Evolutionary conservation across 2,113 vertebrate species (phyloP).

Genomic region (Collichthys lucidus): DNA sequence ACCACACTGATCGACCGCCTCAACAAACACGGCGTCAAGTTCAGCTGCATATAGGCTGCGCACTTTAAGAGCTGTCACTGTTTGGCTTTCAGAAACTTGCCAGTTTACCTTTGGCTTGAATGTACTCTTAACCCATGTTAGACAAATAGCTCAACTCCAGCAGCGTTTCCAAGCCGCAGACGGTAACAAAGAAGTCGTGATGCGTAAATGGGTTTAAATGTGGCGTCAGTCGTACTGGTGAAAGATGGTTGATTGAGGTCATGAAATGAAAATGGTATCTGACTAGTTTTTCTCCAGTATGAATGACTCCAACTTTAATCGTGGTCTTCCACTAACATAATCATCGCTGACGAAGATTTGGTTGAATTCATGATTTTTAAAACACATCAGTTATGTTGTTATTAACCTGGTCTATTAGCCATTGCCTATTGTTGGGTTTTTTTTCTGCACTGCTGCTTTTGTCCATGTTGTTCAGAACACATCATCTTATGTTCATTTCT

Average conservation of each 20-base stretch:
- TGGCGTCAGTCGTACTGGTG: too few relatives aligned
- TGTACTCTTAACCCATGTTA: constrained; percentile 25
- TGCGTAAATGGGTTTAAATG: not conserved
- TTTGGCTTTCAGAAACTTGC: constrained; percentile 27
- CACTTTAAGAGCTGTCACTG: too few relatives aligned
- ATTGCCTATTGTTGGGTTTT: too few relatives aligned
- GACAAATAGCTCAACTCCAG: constrained; percentile 15
- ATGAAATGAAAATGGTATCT: too few relatives aligned
- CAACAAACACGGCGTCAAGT: constrained; percentile 90
- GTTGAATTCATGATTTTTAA: constrained; percentile 2
- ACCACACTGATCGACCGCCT: constrained; percentile 93
- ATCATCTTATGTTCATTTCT: too few relatives aligned
- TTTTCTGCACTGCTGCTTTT: too few relatives aligned
- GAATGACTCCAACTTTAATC: not conserved
- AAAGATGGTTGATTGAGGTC: too few relatives aligned
- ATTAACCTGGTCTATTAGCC: too few relatives aligned
- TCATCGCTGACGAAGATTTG: not conserved
- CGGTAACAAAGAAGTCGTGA: not conserved
- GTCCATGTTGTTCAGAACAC: too few relatives aligned
- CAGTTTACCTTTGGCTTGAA: constrained; percentile 30
- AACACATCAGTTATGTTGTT: too few relatives aligned
- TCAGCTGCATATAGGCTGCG: constrained; percentile 54
- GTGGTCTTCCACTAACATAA: constrained; percentile 14
- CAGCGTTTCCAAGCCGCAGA: constrained; percentile 1
- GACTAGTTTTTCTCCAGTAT: too few relatives aligned